These are phyloP conservation scores for Eurytoma adleriae DNA, from an alignment of 2,888 invertebrate species.

Conservation along the genomic window DNA sequence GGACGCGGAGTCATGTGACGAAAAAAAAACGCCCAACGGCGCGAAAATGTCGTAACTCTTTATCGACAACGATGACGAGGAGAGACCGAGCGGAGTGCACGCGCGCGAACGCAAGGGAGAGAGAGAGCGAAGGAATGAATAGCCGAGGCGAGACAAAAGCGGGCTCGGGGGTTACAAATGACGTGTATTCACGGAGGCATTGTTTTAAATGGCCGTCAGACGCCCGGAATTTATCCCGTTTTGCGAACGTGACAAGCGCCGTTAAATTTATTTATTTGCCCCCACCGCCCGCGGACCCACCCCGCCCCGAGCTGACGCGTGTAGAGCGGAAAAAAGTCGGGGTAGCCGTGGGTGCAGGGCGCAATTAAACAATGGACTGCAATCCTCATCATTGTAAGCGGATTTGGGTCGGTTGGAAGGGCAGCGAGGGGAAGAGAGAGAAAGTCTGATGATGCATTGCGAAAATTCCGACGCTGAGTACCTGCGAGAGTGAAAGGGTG, in stretches of 20 bases:
- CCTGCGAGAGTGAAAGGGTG: background rate
- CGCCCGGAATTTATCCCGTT: slow-evolving; percentile 74
- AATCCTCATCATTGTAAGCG: slow-evolving; percentile 51
- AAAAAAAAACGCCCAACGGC: slow-evolving; percentile 7
- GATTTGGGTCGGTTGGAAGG: slow-evolving; percentile 37
- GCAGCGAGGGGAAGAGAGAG: background rate
- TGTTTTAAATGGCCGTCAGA: slow-evolving; percentile 76
- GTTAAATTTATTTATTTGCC: slow-evolving; percentile 73
- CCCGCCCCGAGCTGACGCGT: background rate
- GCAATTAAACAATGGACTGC: slow-evolving; percentile 52
- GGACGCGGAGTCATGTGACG: slow-evolving; percentile 39
- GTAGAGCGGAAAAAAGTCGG: slow-evolving; percentile 1
- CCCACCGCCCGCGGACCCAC: slow-evolving; percentile 48
- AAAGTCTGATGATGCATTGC: slow-evolving; percentile 44
- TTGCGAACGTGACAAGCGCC: slow-evolving; percentile 73
- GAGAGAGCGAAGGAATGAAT: slow-evolving; percentile 66
- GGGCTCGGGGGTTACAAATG: slow-evolving; percentile 50
- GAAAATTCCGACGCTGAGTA: slow-evolving; percentile 29
- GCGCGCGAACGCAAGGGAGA: background rate
- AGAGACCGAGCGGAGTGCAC: background rate
- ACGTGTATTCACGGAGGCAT: slow-evolving; percentile 65
- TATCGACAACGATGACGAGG: background rate
- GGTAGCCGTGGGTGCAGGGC: background rate
- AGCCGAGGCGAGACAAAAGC: slow-evolving; percentile 74
- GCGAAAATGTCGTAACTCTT: background rate